Evolutionary conservation across 2,888 invertebrate genomes (phyloP).

Genomic region (Gymnoscelis rufifasciata): DNA sequence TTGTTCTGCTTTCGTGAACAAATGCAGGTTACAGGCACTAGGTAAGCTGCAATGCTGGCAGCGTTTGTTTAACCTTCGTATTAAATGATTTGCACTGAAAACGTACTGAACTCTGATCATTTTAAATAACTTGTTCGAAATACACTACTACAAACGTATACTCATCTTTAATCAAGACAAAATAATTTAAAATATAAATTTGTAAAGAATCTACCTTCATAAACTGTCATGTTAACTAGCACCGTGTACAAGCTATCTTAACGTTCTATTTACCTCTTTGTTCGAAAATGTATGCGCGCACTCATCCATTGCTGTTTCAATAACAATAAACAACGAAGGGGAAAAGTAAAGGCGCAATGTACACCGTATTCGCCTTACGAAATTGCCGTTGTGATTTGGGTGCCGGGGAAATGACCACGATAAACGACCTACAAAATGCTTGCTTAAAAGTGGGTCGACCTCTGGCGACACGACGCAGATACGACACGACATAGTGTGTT

Average conservation of each 20-base stretch:
- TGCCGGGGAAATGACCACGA: constrained; percentile 57
- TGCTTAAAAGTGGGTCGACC: constrained; percentile 63
- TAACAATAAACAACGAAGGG: constrained; percentile 15
- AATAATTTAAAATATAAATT: too few species aligned
- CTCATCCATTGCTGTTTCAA: constrained; percentile 39
- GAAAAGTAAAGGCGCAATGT: constrained; percentile 17
- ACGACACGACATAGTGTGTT: not conserved
- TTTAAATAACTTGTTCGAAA: too few species aligned
- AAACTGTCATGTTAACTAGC: not conserved
- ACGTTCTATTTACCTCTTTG: constrained; percentile 19
- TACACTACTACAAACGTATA: too few species aligned
- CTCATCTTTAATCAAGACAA: too few species aligned
- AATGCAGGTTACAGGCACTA: too few species aligned
- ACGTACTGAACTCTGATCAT: too few species aligned
- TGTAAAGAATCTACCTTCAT: too few species aligned
- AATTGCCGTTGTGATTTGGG: constrained; percentile 26
- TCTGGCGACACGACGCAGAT: constrained; percentile 33
- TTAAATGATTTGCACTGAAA: too few species aligned
- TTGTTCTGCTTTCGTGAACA: too few species aligned
- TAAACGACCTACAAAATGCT: constrained; percentile 64
- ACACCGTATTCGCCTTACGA: constrained; percentile 15
- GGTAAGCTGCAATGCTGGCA: too few species aligned
- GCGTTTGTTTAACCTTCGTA: too few species aligned
- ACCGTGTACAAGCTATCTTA: not conserved
- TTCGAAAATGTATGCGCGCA: constrained; percentile 39